Percentiles rank a stretch among this genome's conserved stretches.
Conservation (phyloP, 2,797 vertebrate genomes). For the Chanos chanos region DNA sequence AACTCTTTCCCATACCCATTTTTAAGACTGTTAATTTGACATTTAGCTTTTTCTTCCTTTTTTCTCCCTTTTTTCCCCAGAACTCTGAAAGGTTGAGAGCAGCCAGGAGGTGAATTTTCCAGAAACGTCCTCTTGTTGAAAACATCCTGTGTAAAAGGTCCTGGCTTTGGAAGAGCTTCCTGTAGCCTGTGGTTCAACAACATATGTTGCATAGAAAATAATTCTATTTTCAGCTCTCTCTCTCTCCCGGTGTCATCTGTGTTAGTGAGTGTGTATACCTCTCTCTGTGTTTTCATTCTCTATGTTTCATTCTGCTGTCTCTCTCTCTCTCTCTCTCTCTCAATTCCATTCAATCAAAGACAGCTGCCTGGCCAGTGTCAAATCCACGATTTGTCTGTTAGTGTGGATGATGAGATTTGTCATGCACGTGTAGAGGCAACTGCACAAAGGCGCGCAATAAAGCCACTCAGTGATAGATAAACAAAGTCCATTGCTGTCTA, state of each 20-base stretch:
- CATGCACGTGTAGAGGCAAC: not conserved
- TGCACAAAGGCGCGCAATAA: conserved; percentile 4
- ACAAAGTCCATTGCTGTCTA: not conserved
- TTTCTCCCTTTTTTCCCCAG: too few species aligned
- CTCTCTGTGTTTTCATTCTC: not conserved
- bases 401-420: too few species aligned
- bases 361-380: too few species aligned
- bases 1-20: too few species aligned
- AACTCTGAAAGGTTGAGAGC: conserved; percentile 19
- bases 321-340: not conserved
- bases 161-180: conserved; percentile 56
- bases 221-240: conserved; percentile 35
- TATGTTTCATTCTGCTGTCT: too few species aligned
- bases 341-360: not conserved
- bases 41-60: not conserved
- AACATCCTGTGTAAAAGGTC: conserved; percentile 54
- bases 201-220: conserved; percentile 61
- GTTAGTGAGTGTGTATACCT: conserved; percentile 24
- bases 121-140: conserved; percentile 14
- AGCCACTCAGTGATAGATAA: conserved; percentile 16
- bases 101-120: conserved; percentile 31
- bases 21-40: conserved; percentile 12
- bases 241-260: not conserved
- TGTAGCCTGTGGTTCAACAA: conserved; percentile 47
- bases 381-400: too few species aligned